Evolutionary conservation across 1,140 invertebrate species (phyloP).

Genomic region (Penaeus chinensis): DNA sequence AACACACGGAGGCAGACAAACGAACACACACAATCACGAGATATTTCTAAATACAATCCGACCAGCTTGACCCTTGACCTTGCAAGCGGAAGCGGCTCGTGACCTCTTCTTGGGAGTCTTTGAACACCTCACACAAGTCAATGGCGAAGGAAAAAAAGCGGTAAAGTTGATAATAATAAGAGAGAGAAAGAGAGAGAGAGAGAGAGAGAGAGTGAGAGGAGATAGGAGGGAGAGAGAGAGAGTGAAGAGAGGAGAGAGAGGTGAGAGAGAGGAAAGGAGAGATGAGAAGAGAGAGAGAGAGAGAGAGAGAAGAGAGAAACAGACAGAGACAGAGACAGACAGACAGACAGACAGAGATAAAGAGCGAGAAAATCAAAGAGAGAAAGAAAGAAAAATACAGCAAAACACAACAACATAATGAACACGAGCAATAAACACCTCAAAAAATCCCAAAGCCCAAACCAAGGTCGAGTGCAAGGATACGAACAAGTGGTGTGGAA

Average conservation of each 20-base stretch:
- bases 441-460: too few species aligned
- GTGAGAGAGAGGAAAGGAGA: slow-evolving; percentile 7
- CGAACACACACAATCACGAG: background rate
- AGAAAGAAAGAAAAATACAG: background rate
- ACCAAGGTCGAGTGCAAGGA: background rate
- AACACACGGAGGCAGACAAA: background rate
- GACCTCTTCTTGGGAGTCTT: too few species aligned
- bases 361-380: background rate
- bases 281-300: slow-evolving; percentile 14
- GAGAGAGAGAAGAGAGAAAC: background rate
- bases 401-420: background rate
- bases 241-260: background rate
- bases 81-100: too few species aligned
- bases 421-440: background rate
- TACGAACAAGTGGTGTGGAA: background rate
- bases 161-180: background rate
- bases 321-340: slow-evolving; percentile 3
- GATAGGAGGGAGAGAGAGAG: background rate
- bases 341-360: background rate
- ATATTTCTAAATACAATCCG: background rate
- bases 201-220: background rate
- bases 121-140: too few species aligned
- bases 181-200: background rate
- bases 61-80: too few species aligned
- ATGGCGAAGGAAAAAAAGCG: background rate